Percentiles rank a stretch among this genome's conserved stretches.
Conservation (phyloP, 2,888 invertebrate genomes). For the Lepidonotus clava region DNA sequence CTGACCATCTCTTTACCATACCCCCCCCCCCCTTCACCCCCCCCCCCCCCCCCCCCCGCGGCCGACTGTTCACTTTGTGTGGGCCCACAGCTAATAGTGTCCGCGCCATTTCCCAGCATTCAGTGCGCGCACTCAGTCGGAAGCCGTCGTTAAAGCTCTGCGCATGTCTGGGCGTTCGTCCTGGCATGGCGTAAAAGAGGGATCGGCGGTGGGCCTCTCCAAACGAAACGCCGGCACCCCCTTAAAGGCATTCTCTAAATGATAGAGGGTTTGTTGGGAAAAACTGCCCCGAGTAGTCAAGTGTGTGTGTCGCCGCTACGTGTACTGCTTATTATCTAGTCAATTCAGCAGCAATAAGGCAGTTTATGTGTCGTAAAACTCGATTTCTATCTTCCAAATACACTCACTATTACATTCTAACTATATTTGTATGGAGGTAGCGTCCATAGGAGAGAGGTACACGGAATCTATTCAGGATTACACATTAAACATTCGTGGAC, state of each 20-base stretch:
- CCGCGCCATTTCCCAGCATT: conserved; percentile 34
- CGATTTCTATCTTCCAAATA: too few species aligned
- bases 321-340: neutral
- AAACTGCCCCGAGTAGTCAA: neutral
- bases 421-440: neutral
- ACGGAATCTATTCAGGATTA: neutral
- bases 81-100: conserved; percentile 17
- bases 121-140: conserved; percentile 37
- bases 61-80: conserved; percentile 14
- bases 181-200: conserved; percentile 12
- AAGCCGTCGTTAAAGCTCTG: conserved; percentile 26
- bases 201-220: neutral
- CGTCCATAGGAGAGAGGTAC: neutral
- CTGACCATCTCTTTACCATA: neutral
- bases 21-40: neutral
- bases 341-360: conserved; percentile 8
- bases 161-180: neutral
- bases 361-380: too few species aligned
- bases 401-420: too few species aligned
- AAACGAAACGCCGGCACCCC: conserved; percentile 1
- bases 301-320: neutral
- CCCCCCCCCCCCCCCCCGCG: neutral
- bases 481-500: neutral
- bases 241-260: neutral
- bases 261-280: neutral